Evolutionary conservation across 2,888 invertebrate species (phyloP).

Genomic region (Tipula unca): DNA sequence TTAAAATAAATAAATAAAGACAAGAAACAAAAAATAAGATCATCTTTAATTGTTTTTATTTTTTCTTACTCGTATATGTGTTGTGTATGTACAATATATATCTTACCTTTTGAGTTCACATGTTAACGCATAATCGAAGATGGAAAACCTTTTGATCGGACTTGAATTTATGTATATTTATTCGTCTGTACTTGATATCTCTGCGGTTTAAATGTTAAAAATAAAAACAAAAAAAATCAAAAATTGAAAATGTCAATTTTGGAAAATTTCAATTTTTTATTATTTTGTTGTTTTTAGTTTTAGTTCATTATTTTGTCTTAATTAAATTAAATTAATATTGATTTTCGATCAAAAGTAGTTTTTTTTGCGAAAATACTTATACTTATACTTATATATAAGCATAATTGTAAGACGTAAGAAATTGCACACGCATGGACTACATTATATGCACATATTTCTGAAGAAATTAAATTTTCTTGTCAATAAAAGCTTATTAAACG

Average conservation of each 20-base stretch:
- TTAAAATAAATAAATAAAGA: background rate
- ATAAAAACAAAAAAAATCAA: too few species aligned
- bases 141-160: background rate
- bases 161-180: background rate
- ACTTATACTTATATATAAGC: background rate
- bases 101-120: background rate
- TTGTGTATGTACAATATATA: too few species aligned
- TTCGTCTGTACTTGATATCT: background rate
- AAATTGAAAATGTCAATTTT: background rate
- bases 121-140: background rate
- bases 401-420: background rate
- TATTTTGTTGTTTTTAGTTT: background rate
- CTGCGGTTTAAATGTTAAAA: background rate
- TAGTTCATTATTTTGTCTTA: slow-evolving; percentile 8
- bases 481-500: background rate
- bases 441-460: too few species aligned
- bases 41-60: background rate
- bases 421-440: background rate
- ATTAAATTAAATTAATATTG: background rate
- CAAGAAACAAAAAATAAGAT: background rate
- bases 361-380: background rate
- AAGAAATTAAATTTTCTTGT: background rate
- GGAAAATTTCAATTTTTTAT: background rate
- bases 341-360: background rate
- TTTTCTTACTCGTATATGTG: background rate